phyloP scores from a whole-genome alignment of 2,797 vertebrate species.

The Linurgus olivaceus region DNA sequence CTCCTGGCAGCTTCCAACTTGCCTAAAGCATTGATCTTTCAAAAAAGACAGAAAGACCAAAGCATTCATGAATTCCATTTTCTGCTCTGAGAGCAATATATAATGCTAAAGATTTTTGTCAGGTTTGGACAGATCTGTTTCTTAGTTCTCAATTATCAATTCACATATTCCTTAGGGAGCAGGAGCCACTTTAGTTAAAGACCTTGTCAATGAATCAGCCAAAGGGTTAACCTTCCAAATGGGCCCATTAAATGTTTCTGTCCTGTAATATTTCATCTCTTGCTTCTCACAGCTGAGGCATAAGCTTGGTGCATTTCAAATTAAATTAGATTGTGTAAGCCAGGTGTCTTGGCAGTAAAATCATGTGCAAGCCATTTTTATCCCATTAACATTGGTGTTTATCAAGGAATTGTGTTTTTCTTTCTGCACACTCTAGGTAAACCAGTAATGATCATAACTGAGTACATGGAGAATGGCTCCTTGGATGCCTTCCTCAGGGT shows the following conservation, averaged over 20 bases:
- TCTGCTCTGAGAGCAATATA: conserved; percentile 47
- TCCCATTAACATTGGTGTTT: conserved; percentile 73
- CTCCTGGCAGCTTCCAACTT: background rate
- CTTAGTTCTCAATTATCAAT: conserved; percentile 63
- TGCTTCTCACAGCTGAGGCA: conserved; percentile 72
- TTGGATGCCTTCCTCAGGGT: conserved; percentile 98
- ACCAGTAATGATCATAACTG: conserved; percentile 99
- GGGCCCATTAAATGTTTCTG: conserved; percentile 58
- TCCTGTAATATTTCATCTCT: conserved; percentile 76
- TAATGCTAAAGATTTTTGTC: conserved; percentile 56
- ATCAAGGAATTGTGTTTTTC: conserved; percentile 73
- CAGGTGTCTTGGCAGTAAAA: conserved; percentile 79
- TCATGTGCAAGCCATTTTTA: conserved; percentile 73
- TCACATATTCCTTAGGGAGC: conserved; percentile 59
- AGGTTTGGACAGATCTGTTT: conserved; percentile 41
- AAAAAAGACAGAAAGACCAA: conserved; percentile 9
- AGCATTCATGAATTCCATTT: background rate
- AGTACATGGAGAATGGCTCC: conserved; percentile 99
- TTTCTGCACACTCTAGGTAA: conserved; percentile 87
- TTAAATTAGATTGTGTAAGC: conserved; percentile 76
- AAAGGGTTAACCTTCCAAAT: conserved; percentile 79
- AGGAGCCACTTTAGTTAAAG: conserved; percentile 65
- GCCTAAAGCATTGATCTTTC: background rate
- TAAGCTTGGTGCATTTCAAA: conserved; percentile 74
- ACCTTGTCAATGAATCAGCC: conserved; percentile 64